Evolutionary conservation across 2,113 vertebrate genomes (phyloP).

Genomic region (Xenopus tropicalis): DNA sequence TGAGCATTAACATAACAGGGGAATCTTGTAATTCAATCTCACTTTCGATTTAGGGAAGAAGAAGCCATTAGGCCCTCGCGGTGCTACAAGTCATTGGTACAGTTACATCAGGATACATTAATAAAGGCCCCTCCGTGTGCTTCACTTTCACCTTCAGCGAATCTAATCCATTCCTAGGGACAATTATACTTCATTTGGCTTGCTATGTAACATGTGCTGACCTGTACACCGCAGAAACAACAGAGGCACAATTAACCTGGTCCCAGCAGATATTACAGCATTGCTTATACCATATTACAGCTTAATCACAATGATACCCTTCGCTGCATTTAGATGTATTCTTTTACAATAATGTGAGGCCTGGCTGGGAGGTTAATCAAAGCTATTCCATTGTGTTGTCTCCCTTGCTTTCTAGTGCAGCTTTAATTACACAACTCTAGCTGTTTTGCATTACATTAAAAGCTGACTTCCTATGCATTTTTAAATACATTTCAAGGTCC

Average conservation of each 20-base stretch:
- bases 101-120: background rate
- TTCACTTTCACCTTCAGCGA: background rate
- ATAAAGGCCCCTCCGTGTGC: background rate
- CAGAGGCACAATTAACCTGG: background rate
- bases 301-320: background rate
- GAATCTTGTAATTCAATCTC: too few relatives aligned
- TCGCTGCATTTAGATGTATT: background rate
- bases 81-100: too few relatives aligned
- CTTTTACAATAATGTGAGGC: background rate
- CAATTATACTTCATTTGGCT: constrained; percentile 1
- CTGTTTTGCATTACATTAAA: background rate
- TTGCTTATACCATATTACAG: constrained; percentile 1
- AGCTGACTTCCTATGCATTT: background rate
- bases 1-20: too few relatives aligned
- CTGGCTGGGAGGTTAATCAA: background rate
- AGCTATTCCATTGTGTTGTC: background rate
- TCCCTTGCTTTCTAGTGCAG: constrained; percentile 10
- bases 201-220: background rate
- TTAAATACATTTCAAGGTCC: too few relatives aligned
- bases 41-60: too few relatives aligned
- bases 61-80: too few relatives aligned
- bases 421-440: background rate
- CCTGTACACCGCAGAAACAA: constrained; percentile 4
- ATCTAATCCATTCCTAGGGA: background rate
- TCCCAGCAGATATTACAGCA: background rate